A percentile compares a stretch with the other conserved stretches of the same genome.
These are phyloP conservation scores for Arge pagana DNA, from an alignment of 2,888 invertebrate genomes.

Conservation along the genomic window DNA sequence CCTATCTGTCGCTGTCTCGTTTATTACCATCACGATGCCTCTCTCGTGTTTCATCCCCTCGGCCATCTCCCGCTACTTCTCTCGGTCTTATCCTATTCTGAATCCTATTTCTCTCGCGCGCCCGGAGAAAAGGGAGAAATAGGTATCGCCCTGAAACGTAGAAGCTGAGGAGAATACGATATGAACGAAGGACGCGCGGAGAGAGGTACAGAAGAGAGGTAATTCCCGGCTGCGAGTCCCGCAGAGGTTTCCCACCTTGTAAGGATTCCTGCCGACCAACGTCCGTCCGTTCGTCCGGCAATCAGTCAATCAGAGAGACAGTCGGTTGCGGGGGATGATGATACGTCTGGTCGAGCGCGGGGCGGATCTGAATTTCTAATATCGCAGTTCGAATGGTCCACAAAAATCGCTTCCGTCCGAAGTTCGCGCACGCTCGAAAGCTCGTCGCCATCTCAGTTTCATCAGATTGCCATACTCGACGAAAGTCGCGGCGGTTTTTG, in stretches of 20 bases:
- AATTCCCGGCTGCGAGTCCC: constrained; percentile 52
- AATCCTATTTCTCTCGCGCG: neutral
- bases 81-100: neutral
- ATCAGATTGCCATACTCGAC: no score
- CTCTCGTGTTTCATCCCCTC: constrained; percentile 21
- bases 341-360: constrained; percentile 15
- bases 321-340: constrained; percentile 17
- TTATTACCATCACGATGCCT: no score
- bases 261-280: constrained; percentile 54
- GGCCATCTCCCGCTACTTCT: constrained; percentile 15
- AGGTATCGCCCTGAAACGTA: constrained; percentile 16
- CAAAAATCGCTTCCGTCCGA: no score
- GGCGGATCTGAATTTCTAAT: no score
- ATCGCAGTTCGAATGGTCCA: no score
- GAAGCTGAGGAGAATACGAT: constrained; percentile 37
- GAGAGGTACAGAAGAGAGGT: constrained; percentile 33
- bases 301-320: constrained; percentile 11
- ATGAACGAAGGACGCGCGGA: constrained; percentile 41
- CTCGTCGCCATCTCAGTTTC: no score
- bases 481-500: no score
- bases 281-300: constrained; percentile 34
- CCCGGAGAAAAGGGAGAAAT: constrained; percentile 10
- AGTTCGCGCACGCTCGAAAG: no score
- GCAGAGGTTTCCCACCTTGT: constrained; percentile 58
- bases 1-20: neutral